phyloP scores from a whole-genome alignment of 2,797 vertebrate species.

The Tangara arthus region DNA sequence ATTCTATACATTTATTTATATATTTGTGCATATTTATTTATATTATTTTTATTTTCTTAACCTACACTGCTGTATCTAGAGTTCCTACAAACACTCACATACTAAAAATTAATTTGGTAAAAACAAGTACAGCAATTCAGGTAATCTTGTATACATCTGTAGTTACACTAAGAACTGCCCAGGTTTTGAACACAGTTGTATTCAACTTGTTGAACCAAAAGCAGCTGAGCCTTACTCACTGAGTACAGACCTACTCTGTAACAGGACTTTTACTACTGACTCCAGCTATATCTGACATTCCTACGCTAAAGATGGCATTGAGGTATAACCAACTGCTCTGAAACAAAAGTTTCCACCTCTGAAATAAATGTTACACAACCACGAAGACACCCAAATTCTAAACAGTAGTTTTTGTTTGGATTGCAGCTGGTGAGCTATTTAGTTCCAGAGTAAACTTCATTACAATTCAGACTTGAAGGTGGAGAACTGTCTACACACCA shows the following conservation, averaged over 20 bases:
- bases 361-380: not conserved
- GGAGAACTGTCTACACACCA: not conserved
- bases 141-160: not conserved
- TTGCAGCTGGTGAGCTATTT: not conserved
- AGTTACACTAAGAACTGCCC: not conserved
- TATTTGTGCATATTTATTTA: not conserved
- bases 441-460: slow-evolving; percentile 35
- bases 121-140: not conserved
- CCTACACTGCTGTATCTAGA: not conserved
- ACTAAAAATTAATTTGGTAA: not conserved
- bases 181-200: not conserved
- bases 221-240: not conserved
- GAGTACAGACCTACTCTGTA: not conserved
- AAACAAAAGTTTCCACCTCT: not conserved
- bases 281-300: not conserved
- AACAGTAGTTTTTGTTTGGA: not conserved
- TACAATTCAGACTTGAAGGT: slow-evolving; percentile 19
- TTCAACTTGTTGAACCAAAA: not conserved
- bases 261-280: not conserved
- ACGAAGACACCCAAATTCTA: not conserved
- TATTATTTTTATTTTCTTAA: not conserved
- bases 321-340: not conserved
- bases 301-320: not conserved
- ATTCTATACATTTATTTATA: not conserved
- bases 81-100: not conserved